Conservation (phyloP, 2,797 vertebrate genomes). For the Microchirus variegatus region DNA sequence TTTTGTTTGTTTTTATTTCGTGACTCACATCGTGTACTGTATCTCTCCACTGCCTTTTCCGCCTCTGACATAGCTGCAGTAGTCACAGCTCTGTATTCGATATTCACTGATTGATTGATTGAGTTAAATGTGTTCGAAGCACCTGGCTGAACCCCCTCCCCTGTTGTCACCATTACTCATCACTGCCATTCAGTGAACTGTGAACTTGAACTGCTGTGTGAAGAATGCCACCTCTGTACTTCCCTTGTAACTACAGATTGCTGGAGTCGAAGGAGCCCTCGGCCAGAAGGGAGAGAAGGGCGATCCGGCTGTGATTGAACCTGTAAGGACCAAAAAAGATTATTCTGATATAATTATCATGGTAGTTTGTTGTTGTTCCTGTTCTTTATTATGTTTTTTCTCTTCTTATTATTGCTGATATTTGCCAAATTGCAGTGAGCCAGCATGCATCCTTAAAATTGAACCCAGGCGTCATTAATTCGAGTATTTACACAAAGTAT, state of each 20-base stretch:
- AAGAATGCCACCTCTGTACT: slow-evolving; percentile 47
- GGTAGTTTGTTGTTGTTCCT: background rate
- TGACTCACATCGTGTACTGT: slow-evolving; percentile 28
- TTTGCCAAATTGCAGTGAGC: no score
- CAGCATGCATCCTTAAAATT: no score
- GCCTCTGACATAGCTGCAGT: slow-evolving; percentile 23
- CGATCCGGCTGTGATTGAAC: slow-evolving; percentile 96
- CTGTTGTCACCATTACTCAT: slow-evolving; percentile 7
- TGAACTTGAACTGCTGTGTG: slow-evolving; percentile 15
- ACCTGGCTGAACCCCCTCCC: slow-evolving; percentile 9
- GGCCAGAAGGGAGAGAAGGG: slow-evolving; percentile 97
- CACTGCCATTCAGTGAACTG: slow-evolving; percentile 16
- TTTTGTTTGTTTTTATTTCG: slow-evolving; percentile 21
- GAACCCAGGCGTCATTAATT: no score
- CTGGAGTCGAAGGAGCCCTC: slow-evolving; percentile 81
- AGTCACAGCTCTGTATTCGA: slow-evolving; percentile 10
- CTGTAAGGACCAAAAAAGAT: slow-evolving; percentile 82
- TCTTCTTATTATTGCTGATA: background rate
- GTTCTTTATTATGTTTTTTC: background rate
- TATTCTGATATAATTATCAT: background rate
- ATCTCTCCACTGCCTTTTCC: slow-evolving; percentile 15
- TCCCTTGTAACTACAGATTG: slow-evolving; percentile 80
- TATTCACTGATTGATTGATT: slow-evolving; percentile 12
- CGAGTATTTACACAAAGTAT: no score
- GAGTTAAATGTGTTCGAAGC: slow-evolving; percentile 9